A percentile compares a stretch with the other conserved stretches of the same genome.
phyloP scores from a whole-genome alignment of 1,140 invertebrate species.

The Holcopasites calliopsidis region DNA sequence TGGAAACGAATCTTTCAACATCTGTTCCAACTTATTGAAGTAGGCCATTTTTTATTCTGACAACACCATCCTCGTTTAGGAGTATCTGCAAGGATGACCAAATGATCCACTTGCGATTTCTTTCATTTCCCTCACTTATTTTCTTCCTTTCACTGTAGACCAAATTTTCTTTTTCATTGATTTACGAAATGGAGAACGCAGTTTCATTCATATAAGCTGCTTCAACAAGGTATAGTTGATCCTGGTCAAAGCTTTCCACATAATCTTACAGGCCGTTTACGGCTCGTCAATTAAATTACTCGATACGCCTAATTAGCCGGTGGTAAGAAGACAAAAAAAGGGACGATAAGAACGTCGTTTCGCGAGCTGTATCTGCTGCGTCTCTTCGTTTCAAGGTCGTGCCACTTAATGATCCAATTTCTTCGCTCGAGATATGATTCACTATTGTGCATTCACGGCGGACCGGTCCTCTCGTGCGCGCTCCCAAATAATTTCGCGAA shows the following conservation, averaged over 20 bases:
- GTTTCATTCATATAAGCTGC: background rate
- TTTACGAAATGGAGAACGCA: background rate
- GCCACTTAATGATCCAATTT: conserved; percentile 21
- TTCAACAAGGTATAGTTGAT: background rate
- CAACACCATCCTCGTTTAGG: too few species aligned
- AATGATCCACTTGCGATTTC: too few species aligned
- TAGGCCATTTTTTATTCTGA: too few species aligned
- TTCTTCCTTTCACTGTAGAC: too few species aligned
- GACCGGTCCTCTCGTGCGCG: background rate
- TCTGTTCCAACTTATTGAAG: too few species aligned
- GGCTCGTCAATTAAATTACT: conserved; percentile 8
- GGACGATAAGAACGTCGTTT: background rate
- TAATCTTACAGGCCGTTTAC: background rate
- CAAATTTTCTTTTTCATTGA: background rate
- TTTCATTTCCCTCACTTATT: too few species aligned
- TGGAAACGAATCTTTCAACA: too few species aligned
- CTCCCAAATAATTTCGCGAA: background rate
- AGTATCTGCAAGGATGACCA: too few species aligned
- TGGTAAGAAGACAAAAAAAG: background rate
- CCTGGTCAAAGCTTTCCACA: background rate
- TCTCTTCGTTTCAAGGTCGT: conserved; percentile 22
- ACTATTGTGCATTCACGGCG: conserved; percentile 64
- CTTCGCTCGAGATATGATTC: conserved; percentile 64
- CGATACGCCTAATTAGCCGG: conserved; percentile 11
- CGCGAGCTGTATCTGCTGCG: background rate